Evolutionary conservation across 1,140 invertebrate species (phyloP).

Genomic region (Nomia melanderi): DNA sequence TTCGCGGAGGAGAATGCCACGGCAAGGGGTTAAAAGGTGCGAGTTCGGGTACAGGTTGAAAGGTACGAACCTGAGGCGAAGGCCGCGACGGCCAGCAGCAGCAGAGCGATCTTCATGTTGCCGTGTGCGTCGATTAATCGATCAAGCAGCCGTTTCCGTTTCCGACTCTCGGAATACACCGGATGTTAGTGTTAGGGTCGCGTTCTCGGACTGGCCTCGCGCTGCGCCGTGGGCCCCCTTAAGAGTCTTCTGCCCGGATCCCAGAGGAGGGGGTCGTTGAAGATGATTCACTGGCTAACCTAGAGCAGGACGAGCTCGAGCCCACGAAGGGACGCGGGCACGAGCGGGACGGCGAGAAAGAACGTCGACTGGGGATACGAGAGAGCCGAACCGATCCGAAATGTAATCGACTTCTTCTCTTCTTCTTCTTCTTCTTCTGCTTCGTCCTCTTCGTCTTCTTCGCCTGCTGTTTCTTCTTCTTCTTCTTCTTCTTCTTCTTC

Average conservation of each 20-base stretch:
- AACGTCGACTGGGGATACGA: conserved; percentile 13
- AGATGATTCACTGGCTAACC: conserved; percentile 78
- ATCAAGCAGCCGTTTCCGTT: conserved; percentile 67
- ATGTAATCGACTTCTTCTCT: conserved; percentile 46
- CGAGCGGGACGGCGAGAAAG: conserved; percentile 10
- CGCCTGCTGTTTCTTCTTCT: no score
- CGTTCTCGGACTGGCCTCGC: conserved; percentile 80
- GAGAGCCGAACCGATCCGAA: conserved; percentile 44
- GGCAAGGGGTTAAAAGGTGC: no score
- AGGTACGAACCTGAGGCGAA: conserved; percentile 75
- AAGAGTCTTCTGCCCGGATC: conserved; percentile 78
- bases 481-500: no score
- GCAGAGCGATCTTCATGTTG: conserved; percentile 75
- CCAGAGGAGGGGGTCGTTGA: conserved; percentile 75
- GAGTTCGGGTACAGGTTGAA: no score
- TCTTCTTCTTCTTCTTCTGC: background rate
- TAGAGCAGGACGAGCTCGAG: conserved; percentile 70
- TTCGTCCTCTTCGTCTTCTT: no score
- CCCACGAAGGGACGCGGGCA: conserved; percentile 47
- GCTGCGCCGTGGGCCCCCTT: conserved; percentile 77
- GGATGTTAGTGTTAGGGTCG: conserved; percentile 80
- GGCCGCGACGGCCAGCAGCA: conserved; percentile 71
- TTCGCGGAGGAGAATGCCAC: no score
- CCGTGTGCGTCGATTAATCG: conserved; percentile 63
- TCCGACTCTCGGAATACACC: conserved; percentile 71